Base-by-base conservation (phyloP, 2,888 invertebrate genomes). In the Mesoligia furuncula region DNA sequence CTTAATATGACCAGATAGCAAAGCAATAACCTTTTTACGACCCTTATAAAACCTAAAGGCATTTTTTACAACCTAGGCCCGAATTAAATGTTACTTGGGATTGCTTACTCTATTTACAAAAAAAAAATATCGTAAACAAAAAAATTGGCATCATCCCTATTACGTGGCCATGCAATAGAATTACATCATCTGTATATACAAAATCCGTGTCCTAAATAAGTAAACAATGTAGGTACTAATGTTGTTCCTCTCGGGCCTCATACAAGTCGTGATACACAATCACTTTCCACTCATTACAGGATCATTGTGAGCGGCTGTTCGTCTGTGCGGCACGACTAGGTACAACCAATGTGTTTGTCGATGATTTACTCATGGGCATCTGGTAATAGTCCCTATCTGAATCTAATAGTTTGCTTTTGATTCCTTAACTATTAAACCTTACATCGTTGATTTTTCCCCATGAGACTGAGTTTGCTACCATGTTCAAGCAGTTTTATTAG, bases 261-360 rank as follows among this genome's bases (percentile, higher is more conserved):
- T n/a, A 68, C 68, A 61, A 72, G 77, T 87, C 89, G 86, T 88
- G 84, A 80, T 80, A 48, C 66, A 81, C 79, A 70, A 82, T 84
- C 85, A 90, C 90, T 90, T 88, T 90, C 89, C 86, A 86, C 72
- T 82, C 86, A 88, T 88, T 89, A 85, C 73, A 65, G 65, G 65
- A 75, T 71, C 64, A 61, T 27, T 75, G 73, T 70, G 71, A 86
- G 75, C 75, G 77, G 77, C 73, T 74, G 85, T 73, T 62, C 62
- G 83, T 84, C 77, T 75, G 85, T 75, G 39, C 73, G 81, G 79
- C 87, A 86, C 85, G 86, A 86, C 48, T 68, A n/a, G n/a, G n/a
- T n/a, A 36, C 65, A 59, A 17, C 61, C 27, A 54, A 64, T 61
- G 69, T 59, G 31, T 39, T 65, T 72, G 62, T 70, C 79, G 72